These are phyloP conservation scores for Perca fluviatilis DNA, from an alignment of 2,113 vertebrate genomes.

Conservation along the genomic window DNA sequence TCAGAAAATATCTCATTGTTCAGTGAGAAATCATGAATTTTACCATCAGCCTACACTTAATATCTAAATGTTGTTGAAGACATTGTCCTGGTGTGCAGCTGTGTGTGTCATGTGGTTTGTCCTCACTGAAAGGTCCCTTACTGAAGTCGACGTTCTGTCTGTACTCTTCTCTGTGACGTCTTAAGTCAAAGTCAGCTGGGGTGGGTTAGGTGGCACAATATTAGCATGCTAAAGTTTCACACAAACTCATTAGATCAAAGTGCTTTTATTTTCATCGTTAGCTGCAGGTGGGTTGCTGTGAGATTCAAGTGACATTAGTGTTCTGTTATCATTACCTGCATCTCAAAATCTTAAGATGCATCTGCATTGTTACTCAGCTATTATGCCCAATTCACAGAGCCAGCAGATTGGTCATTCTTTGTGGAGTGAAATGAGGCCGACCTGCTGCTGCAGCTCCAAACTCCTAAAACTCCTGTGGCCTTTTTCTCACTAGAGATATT, in stretches of 20 bases:
- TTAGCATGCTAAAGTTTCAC: constrained; percentile 6
- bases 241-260: constrained; percentile 21
- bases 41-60: constrained; percentile 20
- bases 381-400: constrained; percentile 23
- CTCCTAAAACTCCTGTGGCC: neutral
- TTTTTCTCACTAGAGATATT: constrained; percentile 14
- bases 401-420: constrained; percentile 32
- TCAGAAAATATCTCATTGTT: neutral
- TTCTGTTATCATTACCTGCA: constrained; percentile 48
- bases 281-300: constrained; percentile 38
- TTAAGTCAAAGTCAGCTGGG: neutral
- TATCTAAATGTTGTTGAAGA: constrained; percentile 54
- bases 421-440: constrained; percentile 29
- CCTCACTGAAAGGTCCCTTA: constrained; percentile 37
- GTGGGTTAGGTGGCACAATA: constrained; percentile 38
- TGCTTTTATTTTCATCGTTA: constrained; percentile 29
- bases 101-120: constrained; percentile 59
- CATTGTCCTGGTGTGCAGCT: constrained; percentile 43
- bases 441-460: constrained; percentile 16
- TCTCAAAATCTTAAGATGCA: constrained; percentile 18
- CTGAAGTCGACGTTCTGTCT: constrained; percentile 51
- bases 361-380: constrained; percentile 46
- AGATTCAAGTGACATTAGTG: constrained; percentile 22
- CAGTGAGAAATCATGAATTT: constrained; percentile 20
- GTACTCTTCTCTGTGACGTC: constrained; percentile 50